A percentile compares a stretch with the other conserved stretches of the same genome.
Conservation (phyloP, 2,797 vertebrate species). For the Acrossocheilus wenchowensis region DNA sequence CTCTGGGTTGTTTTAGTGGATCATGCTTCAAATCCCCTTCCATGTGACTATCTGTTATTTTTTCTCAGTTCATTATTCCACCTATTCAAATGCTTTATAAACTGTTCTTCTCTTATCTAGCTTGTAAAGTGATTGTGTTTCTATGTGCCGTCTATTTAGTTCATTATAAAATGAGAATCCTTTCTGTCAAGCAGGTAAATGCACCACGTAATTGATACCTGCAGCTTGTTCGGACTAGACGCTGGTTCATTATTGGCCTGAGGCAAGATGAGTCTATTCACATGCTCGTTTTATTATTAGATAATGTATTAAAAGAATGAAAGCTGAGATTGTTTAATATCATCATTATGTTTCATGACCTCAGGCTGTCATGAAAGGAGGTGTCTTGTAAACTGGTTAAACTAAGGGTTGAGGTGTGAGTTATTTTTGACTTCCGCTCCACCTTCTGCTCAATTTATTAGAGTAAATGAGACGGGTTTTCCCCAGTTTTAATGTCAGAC, state of each 20-base stretch:
- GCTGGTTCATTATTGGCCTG: constrained; percentile 3
- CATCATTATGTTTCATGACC: not conserved
- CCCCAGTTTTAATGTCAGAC: not conserved
- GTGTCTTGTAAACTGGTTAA: constrained; percentile 12
- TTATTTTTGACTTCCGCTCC: not conserved
- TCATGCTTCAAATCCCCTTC: constrained; percentile 55
- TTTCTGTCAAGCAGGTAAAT: not conserved
- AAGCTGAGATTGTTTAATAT: constrained; percentile 18
- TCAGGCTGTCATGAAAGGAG: not conserved
- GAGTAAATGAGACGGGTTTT: not conserved
- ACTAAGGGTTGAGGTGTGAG: not conserved
- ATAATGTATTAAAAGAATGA: constrained; percentile 18
- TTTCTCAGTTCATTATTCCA: constrained; percentile 60
- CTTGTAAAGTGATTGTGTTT: not conserved
- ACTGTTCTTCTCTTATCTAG: not conserved
- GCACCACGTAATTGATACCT: constrained; percentile 3
- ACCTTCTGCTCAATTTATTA: constrained; percentile 6
- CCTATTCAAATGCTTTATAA: constrained; percentile 63
- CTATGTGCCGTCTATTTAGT: not conserved
- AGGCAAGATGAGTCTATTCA: not conserved
- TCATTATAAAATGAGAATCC: not conserved
- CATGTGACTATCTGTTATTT: constrained; percentile 63
- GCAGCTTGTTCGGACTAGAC: not conserved
- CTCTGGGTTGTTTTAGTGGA: constrained; percentile 38
- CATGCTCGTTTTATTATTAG: constrained; percentile 18